phyloP scores from a whole-genome alignment of 2,113 vertebrate species.

The Heliornis fulica region DNA sequence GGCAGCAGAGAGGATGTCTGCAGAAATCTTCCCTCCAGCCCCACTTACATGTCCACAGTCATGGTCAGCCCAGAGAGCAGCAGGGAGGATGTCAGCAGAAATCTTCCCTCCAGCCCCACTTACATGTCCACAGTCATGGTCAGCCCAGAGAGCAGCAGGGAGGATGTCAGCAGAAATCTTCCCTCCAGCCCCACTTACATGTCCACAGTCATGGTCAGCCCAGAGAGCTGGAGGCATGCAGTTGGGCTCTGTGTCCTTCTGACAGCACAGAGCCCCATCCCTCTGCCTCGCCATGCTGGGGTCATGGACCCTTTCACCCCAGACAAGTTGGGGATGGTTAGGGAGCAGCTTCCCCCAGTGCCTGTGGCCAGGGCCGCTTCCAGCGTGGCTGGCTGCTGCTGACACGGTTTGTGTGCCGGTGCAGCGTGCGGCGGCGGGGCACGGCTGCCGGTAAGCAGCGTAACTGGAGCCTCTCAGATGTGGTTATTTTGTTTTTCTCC shows the following conservation, averaged over 20 bases:
- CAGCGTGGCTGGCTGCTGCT: accelerated
- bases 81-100: neutral
- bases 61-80: neutral
- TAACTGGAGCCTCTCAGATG: neutral
- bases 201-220: neutral
- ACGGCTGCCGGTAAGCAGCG: neutral
- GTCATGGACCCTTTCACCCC: neutral
- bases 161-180: neutral
- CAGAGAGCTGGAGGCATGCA: neutral
- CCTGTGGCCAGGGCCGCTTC: accelerated
- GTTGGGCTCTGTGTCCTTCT: accelerated
- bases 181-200: neutral
- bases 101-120: neutral
- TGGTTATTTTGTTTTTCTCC: neutral
- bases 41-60: accelerated
- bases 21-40: neutral
- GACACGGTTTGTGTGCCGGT: neutral
- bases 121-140: neutral
- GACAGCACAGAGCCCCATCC: neutral
- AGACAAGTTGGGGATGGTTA: neutral
- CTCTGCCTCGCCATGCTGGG: accelerated
- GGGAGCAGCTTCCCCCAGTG: neutral
- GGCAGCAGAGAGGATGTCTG: accelerated
- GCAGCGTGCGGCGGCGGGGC: neutral
- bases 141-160: accelerated